Percentiles rank a stretch among this genome's conserved stretches.
Conservation (phyloP, 2,113 vertebrate species). For the Stegostoma tigrinum region DNA sequence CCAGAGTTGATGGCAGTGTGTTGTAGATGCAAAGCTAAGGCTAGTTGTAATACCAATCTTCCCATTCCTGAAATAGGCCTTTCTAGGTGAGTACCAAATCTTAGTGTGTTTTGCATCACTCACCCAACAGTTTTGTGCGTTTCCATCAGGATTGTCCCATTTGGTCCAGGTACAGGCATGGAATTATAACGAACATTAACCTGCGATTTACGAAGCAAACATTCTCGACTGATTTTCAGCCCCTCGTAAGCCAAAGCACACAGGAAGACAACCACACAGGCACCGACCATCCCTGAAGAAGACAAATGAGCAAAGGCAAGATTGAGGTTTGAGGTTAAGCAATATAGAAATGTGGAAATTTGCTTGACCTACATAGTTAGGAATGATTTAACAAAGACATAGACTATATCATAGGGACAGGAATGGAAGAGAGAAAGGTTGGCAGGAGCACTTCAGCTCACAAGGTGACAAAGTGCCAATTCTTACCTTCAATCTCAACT, state of each 20-base stretch:
- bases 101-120: constrained; percentile 41
- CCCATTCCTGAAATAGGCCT: background rate
- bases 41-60: background rate
- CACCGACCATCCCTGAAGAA: constrained; percentile 84
- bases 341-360: background rate
- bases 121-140: constrained; percentile 98
- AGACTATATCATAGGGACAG: background rate
- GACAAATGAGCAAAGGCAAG: constrained; percentile 41
- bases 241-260: constrained; percentile 90
- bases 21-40: background rate
- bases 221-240: constrained; percentile 86
- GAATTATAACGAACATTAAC: constrained; percentile 98
- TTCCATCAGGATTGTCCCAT: constrained; percentile 91
- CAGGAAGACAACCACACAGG: constrained; percentile 84
- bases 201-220: constrained; percentile 83
- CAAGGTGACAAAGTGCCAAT: background rate
- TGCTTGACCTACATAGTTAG: too few relatives aligned
- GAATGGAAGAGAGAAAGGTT: background rate
- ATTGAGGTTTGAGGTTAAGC: background rate
- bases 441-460: background rate
- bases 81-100: background rate
- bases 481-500: background rate
- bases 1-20: too few relatives aligned
- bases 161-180: constrained; percentile 88
- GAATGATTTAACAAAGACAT: background rate